Base-by-base conservation (phyloP, 1,140 invertebrate genomes). In the Hylaeus anthracinus region DNA sequence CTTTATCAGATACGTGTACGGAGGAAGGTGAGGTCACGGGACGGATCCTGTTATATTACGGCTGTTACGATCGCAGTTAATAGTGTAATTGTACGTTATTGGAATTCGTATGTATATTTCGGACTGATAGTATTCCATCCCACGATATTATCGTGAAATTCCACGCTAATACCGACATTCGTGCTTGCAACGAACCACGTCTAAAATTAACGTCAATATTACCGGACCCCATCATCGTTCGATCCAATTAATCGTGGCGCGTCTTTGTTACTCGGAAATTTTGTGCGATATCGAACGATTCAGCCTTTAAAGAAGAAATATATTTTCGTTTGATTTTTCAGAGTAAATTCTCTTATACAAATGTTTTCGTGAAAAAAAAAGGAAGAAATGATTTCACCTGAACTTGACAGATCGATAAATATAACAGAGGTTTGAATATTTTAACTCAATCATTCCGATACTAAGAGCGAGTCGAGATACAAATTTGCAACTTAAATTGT, bases 121-220 rank as follows among this genome's bases (percentile, higher is more conserved):
- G 66, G 14, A 60, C 45, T 39, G 14, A 3, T 3, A 15, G 58
- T 72, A 53, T 72, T 61, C 76, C 58, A 78, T 45, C 53, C 12
- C 37, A 41, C 56, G 12, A 63, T 72, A 63, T 71, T 71, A 48
- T 48, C 12, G n/a, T 4, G 26, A 14, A 63, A 78, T 78, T 72
- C 39, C 56, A 37, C 41, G 43, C 41, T 12, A 6, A 10, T 43
- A n/a, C 9, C 51, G 37, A 73, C 45, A 48, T 41, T 8, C 15
- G n/a, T 51, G 51, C 2, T 9, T 51, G 51, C 9, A 26, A 0
- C 10, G 1, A 39, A 43, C 10, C 61, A 12, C 8, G 4, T 1
- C 39, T 60, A 56, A 76, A 78, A 78, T 71, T 70, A 10, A 9
- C 37, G 5, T 76, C n/a, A 56, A 51, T 67, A 76, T 67, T 41